A percentile compares a stretch with the other conserved stretches of the same genome.
phyloP scores from a whole-genome alignment of 2,113 vertebrate species.

The Indicator indicator region DNA sequence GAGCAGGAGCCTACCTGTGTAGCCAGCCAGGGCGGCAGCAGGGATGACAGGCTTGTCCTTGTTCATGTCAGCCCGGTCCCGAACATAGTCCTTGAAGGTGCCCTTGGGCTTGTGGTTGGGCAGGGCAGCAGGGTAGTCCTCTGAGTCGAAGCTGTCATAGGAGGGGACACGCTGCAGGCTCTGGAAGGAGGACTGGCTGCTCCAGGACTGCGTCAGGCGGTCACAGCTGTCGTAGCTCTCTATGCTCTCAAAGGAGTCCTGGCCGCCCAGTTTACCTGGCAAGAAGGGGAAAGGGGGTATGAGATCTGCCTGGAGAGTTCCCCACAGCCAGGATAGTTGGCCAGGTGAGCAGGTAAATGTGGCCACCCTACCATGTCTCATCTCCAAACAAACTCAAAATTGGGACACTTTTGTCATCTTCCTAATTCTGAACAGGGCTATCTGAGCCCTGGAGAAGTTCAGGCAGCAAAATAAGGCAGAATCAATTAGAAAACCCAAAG shows the following conservation, averaged over 20 bases:
- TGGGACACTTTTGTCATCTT: neutral
- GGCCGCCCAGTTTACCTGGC: slow-evolving; percentile 93
- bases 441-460: neutral
- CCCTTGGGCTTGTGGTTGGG: slow-evolving; percentile 97
- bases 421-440: neutral
- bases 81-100: slow-evolving; percentile 99
- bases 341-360: neutral
- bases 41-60: slow-evolving; percentile 99
- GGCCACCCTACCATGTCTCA: too few species aligned
- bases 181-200: slow-evolving; percentile 97
- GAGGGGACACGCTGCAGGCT: slow-evolving; percentile 98
- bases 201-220: slow-evolving; percentile 96
- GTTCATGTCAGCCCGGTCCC: slow-evolving; percentile 97
- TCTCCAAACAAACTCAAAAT: neutral
- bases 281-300: neutral
- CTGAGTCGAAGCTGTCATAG: slow-evolving; percentile 98
- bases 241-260: slow-evolving; percentile 98
- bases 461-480: neutral
- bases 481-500: neutral
- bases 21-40: slow-evolving; percentile 94
- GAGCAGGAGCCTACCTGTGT: slow-evolving; percentile 86
- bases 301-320: neutral
- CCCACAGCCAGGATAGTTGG: fast-evolving
- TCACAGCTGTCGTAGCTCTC: slow-evolving; percentile 98
- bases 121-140: slow-evolving; percentile 91